phyloP scores from a whole-genome alignment of 2,113 vertebrate species.

The Lampris incognitus region DNA sequence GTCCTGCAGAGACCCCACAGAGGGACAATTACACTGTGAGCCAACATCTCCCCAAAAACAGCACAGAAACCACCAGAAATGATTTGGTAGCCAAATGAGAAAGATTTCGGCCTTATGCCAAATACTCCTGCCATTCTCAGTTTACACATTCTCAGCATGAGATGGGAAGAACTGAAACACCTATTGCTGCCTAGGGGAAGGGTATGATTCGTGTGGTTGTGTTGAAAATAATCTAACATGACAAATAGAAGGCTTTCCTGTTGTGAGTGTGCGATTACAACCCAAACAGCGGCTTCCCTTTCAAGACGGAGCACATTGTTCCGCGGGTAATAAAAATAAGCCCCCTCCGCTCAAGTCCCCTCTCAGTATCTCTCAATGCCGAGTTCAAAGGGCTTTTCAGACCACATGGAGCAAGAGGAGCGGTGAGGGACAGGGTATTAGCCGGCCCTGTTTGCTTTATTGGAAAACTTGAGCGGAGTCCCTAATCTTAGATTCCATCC shows the following conservation, averaged over 20 bases:
- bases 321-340: slow-evolving; percentile 16
- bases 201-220: neutral
- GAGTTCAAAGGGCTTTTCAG: slow-evolving; percentile 47
- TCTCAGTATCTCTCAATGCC: slow-evolving; percentile 23
- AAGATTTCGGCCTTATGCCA: neutral
- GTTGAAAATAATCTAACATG: slow-evolving; percentile 2
- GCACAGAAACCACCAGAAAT: neutral
- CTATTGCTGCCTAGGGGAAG: neutral
- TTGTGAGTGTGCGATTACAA: slow-evolving; percentile 12
- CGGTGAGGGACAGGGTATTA: slow-evolving; percentile 61
- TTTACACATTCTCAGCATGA: neutral
- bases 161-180: neutral
- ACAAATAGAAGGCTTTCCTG: neutral
- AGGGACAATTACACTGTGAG: slow-evolving; percentile 8
- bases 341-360: slow-evolving; percentile 30
- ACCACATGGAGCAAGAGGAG: slow-evolving; percentile 35
- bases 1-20: slow-evolving; percentile 82
- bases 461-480: slow-evolving; percentile 66
- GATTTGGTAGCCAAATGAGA: neutral
- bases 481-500: slow-evolving; percentile 50
- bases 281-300: slow-evolving; percentile 4
- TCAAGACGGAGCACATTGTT: slow-evolving; percentile 7
- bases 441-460: slow-evolving; percentile 54
- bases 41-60: neutral
- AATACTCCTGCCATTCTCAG: neutral